Conservation (phyloP, 2,797 vertebrate genomes). For the Chanos chanos region DNA sequence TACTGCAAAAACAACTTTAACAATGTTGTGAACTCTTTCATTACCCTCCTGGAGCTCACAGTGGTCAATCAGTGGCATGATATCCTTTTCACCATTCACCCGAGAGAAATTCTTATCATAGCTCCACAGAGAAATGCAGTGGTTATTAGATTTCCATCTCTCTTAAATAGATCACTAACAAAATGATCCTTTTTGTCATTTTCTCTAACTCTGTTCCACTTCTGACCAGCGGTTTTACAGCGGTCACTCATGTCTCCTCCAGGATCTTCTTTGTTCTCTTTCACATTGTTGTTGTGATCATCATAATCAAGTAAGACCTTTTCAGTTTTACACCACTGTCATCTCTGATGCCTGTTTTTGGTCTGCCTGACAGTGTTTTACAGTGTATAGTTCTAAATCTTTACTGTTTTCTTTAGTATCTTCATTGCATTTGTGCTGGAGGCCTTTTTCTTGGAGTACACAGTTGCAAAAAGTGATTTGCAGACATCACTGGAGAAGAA, state of each 20-base stretch:
- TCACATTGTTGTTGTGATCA: constrained; percentile 86
- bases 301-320: constrained; percentile 87
- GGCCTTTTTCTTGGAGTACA: constrained; percentile 92
- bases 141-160: neutral
- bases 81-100: constrained; percentile 76
- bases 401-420: constrained; percentile 69
- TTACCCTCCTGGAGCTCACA: constrained; percentile 87
- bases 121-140: neutral
- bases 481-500: constrained; percentile 90
- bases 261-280: constrained; percentile 86
- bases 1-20: constrained; percentile 98
- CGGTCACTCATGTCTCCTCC: constrained; percentile 75
- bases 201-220: constrained; percentile 72
- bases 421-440: constrained; percentile 92
- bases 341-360: too few species aligned
- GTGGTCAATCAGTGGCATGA: constrained; percentile 95
- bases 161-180: neutral
- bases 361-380: neutral
- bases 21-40: constrained; percentile 76
- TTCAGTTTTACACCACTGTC: too few species aligned
- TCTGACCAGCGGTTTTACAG: constrained; percentile 80
- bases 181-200: neutral
- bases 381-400: neutral
- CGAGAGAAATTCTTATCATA: neutral
- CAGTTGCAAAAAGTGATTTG: constrained; percentile 83